Evolutionary conservation across 2,797 vertebrate species (phyloP).

Genomic region (Amphiprion clarkii): DNA sequence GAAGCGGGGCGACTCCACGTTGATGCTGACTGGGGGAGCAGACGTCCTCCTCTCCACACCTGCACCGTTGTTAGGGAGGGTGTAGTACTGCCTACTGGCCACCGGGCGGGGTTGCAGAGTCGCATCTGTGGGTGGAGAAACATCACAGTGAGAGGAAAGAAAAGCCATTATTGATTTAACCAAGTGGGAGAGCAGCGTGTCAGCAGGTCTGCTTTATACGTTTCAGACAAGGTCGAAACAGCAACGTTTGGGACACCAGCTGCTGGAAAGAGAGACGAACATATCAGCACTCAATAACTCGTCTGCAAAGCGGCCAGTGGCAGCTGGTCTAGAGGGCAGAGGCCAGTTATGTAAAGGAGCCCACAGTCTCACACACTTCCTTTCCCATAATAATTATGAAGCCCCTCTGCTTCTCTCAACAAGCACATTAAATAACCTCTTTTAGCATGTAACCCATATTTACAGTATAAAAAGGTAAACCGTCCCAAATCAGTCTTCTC

Average conservation of each 20-base stretch:
- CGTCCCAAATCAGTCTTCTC: slow-evolving; percentile 49
- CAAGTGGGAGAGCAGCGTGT: slow-evolving; percentile 5
- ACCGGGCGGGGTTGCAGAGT: slow-evolving; percentile 90
- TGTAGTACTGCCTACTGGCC: slow-evolving; percentile 92
- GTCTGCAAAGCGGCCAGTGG: slow-evolving; percentile 36
- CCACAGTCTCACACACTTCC: slow-evolving; percentile 63
- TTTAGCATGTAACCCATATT: slow-evolving; percentile 63
- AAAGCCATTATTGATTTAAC: slow-evolving; percentile 28
- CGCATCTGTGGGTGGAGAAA: slow-evolving; percentile 84
- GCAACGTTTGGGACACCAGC: slow-evolving; percentile 48
- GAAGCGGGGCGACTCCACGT: slow-evolving; percentile 92
- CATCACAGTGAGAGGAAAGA: slow-evolving; percentile 8
- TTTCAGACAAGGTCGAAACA: slow-evolving; percentile 43
- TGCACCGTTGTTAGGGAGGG: slow-evolving; percentile 85
- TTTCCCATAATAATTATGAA: slow-evolving; percentile 65
- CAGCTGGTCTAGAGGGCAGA: slow-evolving; percentile 65
- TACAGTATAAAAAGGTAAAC: slow-evolving; percentile 48
- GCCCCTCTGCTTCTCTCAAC: slow-evolving; percentile 45
- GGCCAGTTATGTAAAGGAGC: slow-evolving; percentile 64
- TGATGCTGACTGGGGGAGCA: slow-evolving; percentile 80
- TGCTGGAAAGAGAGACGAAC: slow-evolving; percentile 55
- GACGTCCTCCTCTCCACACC: slow-evolving; percentile 88
- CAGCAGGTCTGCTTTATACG: slow-evolving; percentile 23
- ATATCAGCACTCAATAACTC: slow-evolving; percentile 52
- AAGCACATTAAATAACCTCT: slow-evolving; percentile 44